Evolutionary conservation across 2,797 vertebrate genomes (phyloP), one percentile per base, ranked within the genome.

Genomic region (Tenualosa thibaudeaui): DNA sequence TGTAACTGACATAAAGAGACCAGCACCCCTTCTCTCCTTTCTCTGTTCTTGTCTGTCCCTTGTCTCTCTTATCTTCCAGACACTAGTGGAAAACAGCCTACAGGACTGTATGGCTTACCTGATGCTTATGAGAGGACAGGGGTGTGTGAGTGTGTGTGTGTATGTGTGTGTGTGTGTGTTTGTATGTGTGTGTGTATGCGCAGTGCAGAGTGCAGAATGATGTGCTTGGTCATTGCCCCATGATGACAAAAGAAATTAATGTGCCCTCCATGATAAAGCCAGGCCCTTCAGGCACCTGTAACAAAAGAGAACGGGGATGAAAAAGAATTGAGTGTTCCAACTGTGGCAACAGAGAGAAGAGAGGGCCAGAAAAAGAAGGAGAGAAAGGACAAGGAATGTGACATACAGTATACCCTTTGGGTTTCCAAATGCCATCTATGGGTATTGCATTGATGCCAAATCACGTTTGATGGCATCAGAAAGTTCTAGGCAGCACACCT

Each of bases 31-130:
- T 3, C 15, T 15, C 53, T 15, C 53, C 15, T 15, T 10, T 15
- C 53, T 54, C 53, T 54, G 53, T 54, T 13, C 13, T 2, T 53
- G 51, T 53, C 3, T 53, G 46, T 49, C 46, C 46, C 46, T 49
- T 8, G 7, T 49, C 7, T 3, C 46, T 49, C 7, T 78, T 4
- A 40, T 71, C 15, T 19, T 56, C 40, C 26, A 75, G 95, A 89
- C 88, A 83, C 91, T 96, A 0, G 87, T 88, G 51, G 92, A 93
- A 46, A 92, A 89, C 88, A 92, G 82, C 82, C 92, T 96, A 83
- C 88, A 91, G 65, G 91, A 96, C 89, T 90, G 91, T 82, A 84
- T 89, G 2, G 93, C 91, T 96, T 24, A 95, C 93, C 17, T 94
- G 0, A 92, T 94, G 90, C 87, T 94, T 43, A 91, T 22, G 83